Evolutionary conservation across 1,140 invertebrate genomes (phyloP).

Genomic region (Bombus balteatus): DNA sequence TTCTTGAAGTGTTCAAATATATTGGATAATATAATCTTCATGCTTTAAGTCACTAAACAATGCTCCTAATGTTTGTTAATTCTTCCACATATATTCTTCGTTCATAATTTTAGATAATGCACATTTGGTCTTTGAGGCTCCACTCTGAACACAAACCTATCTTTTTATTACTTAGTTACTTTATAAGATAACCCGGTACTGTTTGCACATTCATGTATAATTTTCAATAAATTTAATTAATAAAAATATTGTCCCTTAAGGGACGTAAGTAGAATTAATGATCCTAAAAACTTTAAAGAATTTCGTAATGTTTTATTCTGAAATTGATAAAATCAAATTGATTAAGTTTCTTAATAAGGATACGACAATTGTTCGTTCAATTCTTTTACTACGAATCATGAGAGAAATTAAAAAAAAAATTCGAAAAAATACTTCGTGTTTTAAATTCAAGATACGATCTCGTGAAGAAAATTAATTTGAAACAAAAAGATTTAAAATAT

Average conservation of each 20-base stretch:
- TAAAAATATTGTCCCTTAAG: not conserved
- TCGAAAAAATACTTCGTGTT: not conserved
- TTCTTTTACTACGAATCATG: not conserved
- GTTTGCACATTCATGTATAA: constrained; percentile 3
- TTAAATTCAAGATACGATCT: not conserved
- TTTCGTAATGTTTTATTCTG: constrained; percentile 16
- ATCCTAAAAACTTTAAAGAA: constrained; percentile 28
- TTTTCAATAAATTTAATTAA: constrained; percentile 9
- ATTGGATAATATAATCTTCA: not conserved
- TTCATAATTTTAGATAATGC: constrained; percentile 8
- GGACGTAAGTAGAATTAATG: constrained; percentile 4
- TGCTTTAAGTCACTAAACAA: not conserved
- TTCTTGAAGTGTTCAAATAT: not conserved
- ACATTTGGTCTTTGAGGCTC: not conserved
- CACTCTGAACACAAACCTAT: constrained; percentile 32
- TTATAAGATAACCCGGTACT: not conserved
- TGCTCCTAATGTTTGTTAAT: not conserved
- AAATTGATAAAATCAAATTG: constrained; percentile 49
- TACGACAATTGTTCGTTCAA: not conserved
- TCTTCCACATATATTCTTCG: not conserved
- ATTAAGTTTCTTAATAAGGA: constrained; percentile 17
- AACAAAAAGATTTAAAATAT: not conserved
- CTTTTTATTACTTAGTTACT: constrained; percentile 9
- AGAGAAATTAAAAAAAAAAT: not conserved
- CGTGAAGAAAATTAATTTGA: not conserved